phyloP scores from a whole-genome alignment of 1,140 invertebrate species.

The Anastrepha ludens region DNA sequence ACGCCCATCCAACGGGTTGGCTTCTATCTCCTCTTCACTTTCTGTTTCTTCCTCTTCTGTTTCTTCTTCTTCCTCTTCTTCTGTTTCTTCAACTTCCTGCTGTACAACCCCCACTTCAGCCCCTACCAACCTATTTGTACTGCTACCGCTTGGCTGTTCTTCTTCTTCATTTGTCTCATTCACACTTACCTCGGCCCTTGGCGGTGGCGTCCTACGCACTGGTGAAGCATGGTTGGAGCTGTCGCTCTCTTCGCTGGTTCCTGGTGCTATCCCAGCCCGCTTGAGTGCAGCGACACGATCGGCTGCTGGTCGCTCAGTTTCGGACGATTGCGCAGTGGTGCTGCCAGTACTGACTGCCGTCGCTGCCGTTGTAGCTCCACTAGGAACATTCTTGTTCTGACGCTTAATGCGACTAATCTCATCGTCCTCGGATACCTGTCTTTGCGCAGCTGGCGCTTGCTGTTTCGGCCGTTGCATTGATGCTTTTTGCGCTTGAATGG shows the following conservation, averaged over 20 bases:
- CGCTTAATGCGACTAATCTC: conserved; percentile 92
- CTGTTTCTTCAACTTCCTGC: conserved; percentile 46
- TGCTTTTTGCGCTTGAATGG: conserved; percentile 76
- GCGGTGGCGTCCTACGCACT: conserved; percentile 77
- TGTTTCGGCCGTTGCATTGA: conserved; percentile 72
- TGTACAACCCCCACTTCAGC: background rate
- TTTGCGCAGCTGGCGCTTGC: conserved; percentile 76
- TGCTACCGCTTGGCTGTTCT: conserved; percentile 37
- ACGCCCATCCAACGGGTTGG: background rate
- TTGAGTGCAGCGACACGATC: conserved; percentile 75
- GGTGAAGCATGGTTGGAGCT: conserved; percentile 69
- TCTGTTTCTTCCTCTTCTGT: conserved; percentile 48
- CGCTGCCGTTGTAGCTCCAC: conserved; percentile 76
- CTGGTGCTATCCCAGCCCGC: conserved; percentile 59
- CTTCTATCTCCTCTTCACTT: conserved; percentile 55
- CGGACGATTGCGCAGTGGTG: conserved; percentile 47
- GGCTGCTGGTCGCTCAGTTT: conserved; percentile 66
- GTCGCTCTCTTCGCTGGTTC: conserved; percentile 75
- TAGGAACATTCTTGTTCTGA: conserved; percentile 85
- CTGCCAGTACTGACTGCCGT: background rate
- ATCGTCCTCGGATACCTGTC: conserved; percentile 91
- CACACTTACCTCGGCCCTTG: conserved; percentile 81
- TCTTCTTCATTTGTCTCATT: conserved; percentile 72
- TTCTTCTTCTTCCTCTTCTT: conserved; percentile 59
- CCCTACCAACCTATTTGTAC: background rate